These are phyloP conservation scores for Sylvietta virens DNA, from an alignment of 2,113 vertebrate species.

Conservation along the genomic window DNA sequence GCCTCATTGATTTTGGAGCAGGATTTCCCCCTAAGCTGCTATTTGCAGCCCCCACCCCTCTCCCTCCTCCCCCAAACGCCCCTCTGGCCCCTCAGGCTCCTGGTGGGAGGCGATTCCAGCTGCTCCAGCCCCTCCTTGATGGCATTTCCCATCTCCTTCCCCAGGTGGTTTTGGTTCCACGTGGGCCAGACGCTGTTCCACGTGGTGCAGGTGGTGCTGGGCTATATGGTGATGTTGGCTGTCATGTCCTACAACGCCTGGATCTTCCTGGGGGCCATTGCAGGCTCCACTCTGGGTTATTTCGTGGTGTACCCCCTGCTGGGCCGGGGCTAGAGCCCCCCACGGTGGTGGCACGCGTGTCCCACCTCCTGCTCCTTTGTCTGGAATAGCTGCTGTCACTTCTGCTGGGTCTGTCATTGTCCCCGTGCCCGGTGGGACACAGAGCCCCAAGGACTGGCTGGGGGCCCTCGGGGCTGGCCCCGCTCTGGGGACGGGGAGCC, in stretches of 20 bases:
- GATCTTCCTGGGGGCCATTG: slow-evolving; percentile 88
- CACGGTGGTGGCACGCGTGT: rapidly evolving
- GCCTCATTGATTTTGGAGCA: not conserved
- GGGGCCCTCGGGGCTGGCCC: not conserved
- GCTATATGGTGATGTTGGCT: slow-evolving; percentile 92
- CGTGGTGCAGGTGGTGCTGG: slow-evolving; percentile 84
- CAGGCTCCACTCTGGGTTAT: slow-evolving; percentile 83
- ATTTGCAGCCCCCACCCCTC: not conserved
- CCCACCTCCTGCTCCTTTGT: not conserved
- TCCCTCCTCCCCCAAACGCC: not conserved
- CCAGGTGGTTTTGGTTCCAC: slow-evolving; percentile 77
- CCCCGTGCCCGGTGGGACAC: not conserved
- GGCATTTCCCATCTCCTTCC: not conserved
- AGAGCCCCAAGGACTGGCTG: not conserved
- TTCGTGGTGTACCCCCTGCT: slow-evolving; percentile 86
- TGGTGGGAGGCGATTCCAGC: rapidly evolving
- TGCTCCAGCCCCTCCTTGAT: not conserved
- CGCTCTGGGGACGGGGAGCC: not conserved
- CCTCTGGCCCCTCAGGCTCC: rapidly evolving
- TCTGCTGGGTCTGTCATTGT: not conserved
- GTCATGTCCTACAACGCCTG: slow-evolving; percentile 96
- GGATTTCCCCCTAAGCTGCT: not conserved
- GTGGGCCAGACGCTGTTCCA: slow-evolving; percentile 80
- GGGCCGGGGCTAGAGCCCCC: slow-evolving; percentile 13
- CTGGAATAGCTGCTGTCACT: not conserved